Conservation (phyloP, 2,888 invertebrate genomes). For the Aproaerema taeniolella region DNA sequence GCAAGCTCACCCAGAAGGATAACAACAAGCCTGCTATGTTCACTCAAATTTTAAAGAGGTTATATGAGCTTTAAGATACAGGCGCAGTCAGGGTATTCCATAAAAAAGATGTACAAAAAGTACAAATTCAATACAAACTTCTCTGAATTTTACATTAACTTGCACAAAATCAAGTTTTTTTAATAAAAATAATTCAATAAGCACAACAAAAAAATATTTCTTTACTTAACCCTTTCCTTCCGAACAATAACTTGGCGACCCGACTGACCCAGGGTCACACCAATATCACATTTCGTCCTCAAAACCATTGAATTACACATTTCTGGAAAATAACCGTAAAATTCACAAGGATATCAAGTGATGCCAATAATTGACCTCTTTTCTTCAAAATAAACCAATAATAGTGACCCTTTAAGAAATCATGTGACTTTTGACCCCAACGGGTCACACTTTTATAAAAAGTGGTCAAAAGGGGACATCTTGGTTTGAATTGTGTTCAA, state of each 20-base stretch:
- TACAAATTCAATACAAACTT: too few species aligned
- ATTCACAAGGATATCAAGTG: constrained; percentile 37
- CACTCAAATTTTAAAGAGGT: too few species aligned
- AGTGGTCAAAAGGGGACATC: constrained; percentile 55
- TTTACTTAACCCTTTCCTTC: not conserved
- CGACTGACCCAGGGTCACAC: constrained; percentile 64
- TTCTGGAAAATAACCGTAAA: constrained; percentile 16
- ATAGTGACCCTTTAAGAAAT: constrained; percentile 38
- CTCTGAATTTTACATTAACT: too few species aligned
- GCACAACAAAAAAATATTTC: too few species aligned
- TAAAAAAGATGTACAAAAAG: too few species aligned
- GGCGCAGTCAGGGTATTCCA: too few species aligned
- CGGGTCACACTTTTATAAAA: constrained; percentile 37
- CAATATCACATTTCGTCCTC: constrained; percentile 52
- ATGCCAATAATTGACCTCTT: constrained; percentile 52
- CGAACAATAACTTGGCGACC: not conserved
- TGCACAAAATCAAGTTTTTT: too few species aligned
- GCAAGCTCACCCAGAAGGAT: too few species aligned
- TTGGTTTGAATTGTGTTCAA: constrained; percentile 41
- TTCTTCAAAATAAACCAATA: constrained; percentile 27
- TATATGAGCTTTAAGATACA: too few species aligned
- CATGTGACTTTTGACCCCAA: constrained; percentile 49
- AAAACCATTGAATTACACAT: constrained; percentile 30
- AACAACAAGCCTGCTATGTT: too few species aligned
- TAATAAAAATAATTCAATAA: too few species aligned